phyloP scores from a whole-genome alignment of 2,888 invertebrate genomes.

The Molanna angustata region DNA sequence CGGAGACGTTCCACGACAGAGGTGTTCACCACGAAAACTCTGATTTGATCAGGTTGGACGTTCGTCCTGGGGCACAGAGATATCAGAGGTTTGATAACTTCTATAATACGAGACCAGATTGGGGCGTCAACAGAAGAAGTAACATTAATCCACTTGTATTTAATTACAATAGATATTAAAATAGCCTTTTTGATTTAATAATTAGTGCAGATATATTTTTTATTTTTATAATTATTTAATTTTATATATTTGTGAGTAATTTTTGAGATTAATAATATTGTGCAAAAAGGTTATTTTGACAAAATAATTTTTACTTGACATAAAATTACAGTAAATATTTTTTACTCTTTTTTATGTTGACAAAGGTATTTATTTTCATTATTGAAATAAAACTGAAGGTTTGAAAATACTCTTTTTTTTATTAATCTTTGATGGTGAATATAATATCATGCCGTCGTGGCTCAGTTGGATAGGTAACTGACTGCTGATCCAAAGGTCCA shows the following conservation, averaged over 20 bases:
- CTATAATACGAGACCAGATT: constrained; percentile 42
- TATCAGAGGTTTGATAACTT: constrained; percentile 50
- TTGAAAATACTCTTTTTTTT: too few relatives aligned
- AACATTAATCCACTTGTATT: constrained; percentile 54
- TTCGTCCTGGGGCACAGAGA: constrained; percentile 48
- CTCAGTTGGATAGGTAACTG: too few relatives aligned
- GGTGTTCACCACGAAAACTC: constrained; percentile 45
- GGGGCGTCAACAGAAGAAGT: constrained; percentile 44
- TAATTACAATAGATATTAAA: constrained; percentile 48
- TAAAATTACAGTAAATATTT: too few relatives aligned
- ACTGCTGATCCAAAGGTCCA: too few relatives aligned
- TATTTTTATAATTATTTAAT: background rate
- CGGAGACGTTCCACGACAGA: constrained; percentile 45
- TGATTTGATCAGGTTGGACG: constrained; percentile 45
- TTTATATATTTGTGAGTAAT: background rate
- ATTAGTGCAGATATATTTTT: background rate
- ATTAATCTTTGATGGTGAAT: too few relatives aligned
- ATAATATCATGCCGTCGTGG: too few relatives aligned
- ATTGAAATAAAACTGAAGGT: too few relatives aligned
- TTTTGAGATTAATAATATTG: too few relatives aligned
- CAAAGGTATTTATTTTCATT: too few relatives aligned
- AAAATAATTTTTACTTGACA: too few relatives aligned
- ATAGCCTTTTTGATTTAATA: background rate
- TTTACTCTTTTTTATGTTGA: too few relatives aligned
- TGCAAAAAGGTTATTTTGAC: too few relatives aligned